phyloP scores from a whole-genome alignment of 2,797 vertebrate genomes.

The Pipistrellus pipistrellus region DNA sequence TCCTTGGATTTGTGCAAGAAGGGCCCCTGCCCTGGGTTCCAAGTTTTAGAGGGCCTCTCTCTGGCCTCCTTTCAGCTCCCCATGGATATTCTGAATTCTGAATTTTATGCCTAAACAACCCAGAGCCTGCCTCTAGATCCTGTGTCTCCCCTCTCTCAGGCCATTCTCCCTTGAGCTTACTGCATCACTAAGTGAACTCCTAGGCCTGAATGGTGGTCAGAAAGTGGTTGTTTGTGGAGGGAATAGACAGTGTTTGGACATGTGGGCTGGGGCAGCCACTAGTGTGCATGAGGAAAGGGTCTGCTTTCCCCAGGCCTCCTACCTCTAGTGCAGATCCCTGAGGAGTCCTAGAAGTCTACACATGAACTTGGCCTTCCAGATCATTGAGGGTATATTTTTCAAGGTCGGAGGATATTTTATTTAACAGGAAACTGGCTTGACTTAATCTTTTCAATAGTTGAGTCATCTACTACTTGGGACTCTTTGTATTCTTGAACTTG shows the following conservation, averaged over 20 bases:
- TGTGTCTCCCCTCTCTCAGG: background rate
- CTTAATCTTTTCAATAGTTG: background rate
- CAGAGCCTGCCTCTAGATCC: background rate
- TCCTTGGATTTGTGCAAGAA: conserved; percentile 7
- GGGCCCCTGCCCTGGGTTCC: background rate
- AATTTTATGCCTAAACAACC: background rate
- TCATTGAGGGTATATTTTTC: background rate
- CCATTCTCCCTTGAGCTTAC: background rate
- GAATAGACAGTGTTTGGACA: background rate
- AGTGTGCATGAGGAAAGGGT: background rate
- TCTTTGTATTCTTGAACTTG: background rate
- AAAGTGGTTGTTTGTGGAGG: background rate
- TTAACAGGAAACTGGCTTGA: background rate
- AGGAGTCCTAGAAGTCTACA: background rate
- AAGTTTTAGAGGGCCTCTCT: background rate
- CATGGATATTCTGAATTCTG: background rate
- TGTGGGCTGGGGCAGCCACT: background rate
- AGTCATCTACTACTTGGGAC: background rate
- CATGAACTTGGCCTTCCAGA: background rate
- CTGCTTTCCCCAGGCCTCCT: background rate
- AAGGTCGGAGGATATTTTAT: background rate
- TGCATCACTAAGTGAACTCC: background rate
- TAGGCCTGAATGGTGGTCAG: background rate
- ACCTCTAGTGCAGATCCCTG: background rate
- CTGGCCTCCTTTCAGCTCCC: background rate